Evolutionary conservation across 1,140 invertebrate genomes (phyloP), one percentile per base, ranked within the genome.

Genomic region (Leptestheria dahalacensis): DNA sequence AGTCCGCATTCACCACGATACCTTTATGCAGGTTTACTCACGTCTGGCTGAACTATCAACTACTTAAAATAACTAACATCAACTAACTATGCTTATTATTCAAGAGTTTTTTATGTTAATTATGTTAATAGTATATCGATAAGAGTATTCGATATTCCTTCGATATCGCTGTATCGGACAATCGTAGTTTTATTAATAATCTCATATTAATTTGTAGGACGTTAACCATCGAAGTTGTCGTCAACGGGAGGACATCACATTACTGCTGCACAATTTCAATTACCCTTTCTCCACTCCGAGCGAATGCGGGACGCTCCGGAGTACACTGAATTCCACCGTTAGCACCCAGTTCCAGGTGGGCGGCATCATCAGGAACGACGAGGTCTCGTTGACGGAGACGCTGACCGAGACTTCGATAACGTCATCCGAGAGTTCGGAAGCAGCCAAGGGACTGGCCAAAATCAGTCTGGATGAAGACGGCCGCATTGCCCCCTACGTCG

Each of bases 241-340:
- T 20, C 80, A 80, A 66, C 69, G 83, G 48, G 84, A 87, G 61
- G 86, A 90, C 66, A 88, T 93, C 62, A 91, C 88, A 0, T 73
- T 95, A 4, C 67, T 94, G 0, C 82, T 94, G 48, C 73, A 88
- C 47, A 92, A 91, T 69, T 92, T 93, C 66, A 90, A 88, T 71
- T 90, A 84, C 66, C 78, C 82, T 6, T 69, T 90, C 15, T 79
- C 83, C 1, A 79, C 82, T 62, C 79, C 80, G 11, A 55, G 53
- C 33, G 24, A 26, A n/a, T 11, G n/a, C 33, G 33, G 28, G 26
- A 55, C 50, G 18, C 50, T 52, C 3, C 50, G 50, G 15, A 52
- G 50, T 20, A 29, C 57, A 10, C 54, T 55, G 23, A 33, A 47
- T 21, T 52, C 62, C 9, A 59, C 41, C 25, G 29, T 64, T 18